phyloP scores from a whole-genome alignment of 2,888 invertebrate genomes.

The Glaucopsyche alexis region DNA sequence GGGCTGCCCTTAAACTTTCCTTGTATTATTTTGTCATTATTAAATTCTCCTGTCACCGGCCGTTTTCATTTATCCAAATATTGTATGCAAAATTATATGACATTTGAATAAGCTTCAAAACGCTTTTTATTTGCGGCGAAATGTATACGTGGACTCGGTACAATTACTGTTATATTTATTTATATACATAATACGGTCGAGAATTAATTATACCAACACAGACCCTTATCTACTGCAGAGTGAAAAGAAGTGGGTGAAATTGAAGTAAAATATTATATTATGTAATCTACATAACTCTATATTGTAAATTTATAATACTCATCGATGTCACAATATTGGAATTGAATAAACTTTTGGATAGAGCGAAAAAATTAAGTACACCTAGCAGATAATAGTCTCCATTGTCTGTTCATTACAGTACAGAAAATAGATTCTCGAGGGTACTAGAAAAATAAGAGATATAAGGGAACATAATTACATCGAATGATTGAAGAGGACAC shows the following conservation, averaged over 20 bases:
- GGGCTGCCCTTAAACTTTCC: slow-evolving; percentile 75
- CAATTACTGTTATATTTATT: slow-evolving; percentile 20
- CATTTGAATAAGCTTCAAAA: slow-evolving; percentile 77
- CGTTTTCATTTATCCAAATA: slow-evolving; percentile 77
- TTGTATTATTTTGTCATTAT: slow-evolving; percentile 81
- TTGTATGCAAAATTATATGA: slow-evolving; percentile 80
- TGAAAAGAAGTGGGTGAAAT: no score
- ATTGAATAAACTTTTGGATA: neutral
- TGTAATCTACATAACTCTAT: no score
- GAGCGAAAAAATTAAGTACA: neutral
- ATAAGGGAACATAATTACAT: slow-evolving; percentile 8
- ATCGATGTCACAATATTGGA: no score
- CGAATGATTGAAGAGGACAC: slow-evolving; percentile 5
- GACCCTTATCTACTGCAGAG: no score
- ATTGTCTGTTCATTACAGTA: neutral
- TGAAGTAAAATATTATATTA: no score
- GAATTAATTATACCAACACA: neutral
- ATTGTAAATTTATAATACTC: no score
- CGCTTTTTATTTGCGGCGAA: slow-evolving; percentile 44
- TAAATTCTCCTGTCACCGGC: slow-evolving; percentile 77
- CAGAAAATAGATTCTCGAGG: slow-evolving; percentile 5
- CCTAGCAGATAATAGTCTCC: neutral
- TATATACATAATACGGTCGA: neutral
- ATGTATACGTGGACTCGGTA: neutral
- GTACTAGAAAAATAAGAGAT: slow-evolving; percentile 14